Evolutionary conservation across 1,140 invertebrate genomes (phyloP).

Genomic region (Limonius californicus): DNA sequence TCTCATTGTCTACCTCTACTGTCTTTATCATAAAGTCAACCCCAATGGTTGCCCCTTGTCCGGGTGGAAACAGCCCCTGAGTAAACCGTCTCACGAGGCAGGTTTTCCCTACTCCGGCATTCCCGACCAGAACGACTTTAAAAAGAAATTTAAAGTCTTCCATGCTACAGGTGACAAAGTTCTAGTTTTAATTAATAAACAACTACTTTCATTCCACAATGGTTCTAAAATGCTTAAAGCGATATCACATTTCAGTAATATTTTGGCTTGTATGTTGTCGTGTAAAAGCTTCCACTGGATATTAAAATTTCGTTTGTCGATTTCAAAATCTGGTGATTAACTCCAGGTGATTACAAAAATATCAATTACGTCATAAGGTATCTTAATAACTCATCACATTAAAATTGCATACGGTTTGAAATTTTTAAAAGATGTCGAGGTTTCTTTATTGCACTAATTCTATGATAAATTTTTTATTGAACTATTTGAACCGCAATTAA

Average conservation of each 20-base stretch:
- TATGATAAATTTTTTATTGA: too few relatives aligned
- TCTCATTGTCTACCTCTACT: slow-evolving; percentile 96
- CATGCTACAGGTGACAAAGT: slow-evolving; percentile 58
- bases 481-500: too few relatives aligned
- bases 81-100: slow-evolving; percentile 88
- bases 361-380: too few relatives aligned
- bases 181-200: not conserved
- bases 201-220: not conserved
- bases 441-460: too few relatives aligned
- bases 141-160: slow-evolving; percentile 98
- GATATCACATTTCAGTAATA: not conserved
- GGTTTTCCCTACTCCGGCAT: slow-evolving; percentile 93
- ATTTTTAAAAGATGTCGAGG: too few relatives aligned
- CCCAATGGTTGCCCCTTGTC: slow-evolving; percentile 97
- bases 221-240: not conserved
- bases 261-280: not conserved
- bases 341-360: too few relatives aligned
- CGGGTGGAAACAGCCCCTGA: slow-evolving; percentile 90
- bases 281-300: not conserved
- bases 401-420: too few relatives aligned
- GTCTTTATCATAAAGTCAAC: slow-evolving; percentile 99
- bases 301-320: not conserved
- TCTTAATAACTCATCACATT: too few relatives aligned
- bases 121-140: slow-evolving; percentile 94
- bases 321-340: too few relatives aligned